Evolutionary conservation across 2,888 invertebrate species (phyloP), one percentile per base, ranked within the genome.

Genomic region (Dendrolimus houi): DNA sequence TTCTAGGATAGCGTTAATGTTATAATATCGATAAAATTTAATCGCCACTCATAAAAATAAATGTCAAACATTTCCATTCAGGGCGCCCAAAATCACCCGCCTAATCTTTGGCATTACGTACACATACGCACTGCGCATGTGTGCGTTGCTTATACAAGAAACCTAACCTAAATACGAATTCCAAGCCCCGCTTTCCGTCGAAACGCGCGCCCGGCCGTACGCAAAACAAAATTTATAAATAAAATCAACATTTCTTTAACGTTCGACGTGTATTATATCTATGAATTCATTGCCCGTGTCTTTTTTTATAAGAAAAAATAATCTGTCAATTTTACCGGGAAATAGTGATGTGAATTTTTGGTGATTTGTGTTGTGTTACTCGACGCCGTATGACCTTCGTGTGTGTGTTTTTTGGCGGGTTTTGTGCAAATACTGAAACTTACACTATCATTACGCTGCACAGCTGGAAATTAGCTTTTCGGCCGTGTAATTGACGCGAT

Each of bases 141-240:
- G 83, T 84, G 83, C 65, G 78, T 81, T 80, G 81, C 82, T 81
- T 83, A 79, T 84, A 80, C 84, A 82, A 83, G 80, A 73, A 84
- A 84, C 86, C 85, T 87, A 90, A 89, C 89, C 89, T 87, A 88
- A 87, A 87, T 87, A 80, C 82, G 81, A 89, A 87, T 84, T 81
- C 74, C 83, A 78, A 80, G 79, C 81, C 79, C 78, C 75, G 78
- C 80, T 78, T 77, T 73, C 74, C 79, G 72, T 77, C 75, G 80
- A 78, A 81, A 81, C 81, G 79, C 76, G 77, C 81, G 75, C 81
- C 81, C 79, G 79, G 81, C 79, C 79, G 75, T 47, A 69, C 72
- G 80, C 73, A 77, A 77, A 74, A 70, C 72, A 75, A 63, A 77
- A 64, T 85, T 85, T 85, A 88, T 83, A 87, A 87, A 80, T 84